Percentiles rank a stretch among this genome's conserved stretches.
These are phyloP conservation scores for Chaetorhynchus papuensis DNA, from an alignment of 2,113 vertebrate genomes.

Conservation along the genomic window DNA sequence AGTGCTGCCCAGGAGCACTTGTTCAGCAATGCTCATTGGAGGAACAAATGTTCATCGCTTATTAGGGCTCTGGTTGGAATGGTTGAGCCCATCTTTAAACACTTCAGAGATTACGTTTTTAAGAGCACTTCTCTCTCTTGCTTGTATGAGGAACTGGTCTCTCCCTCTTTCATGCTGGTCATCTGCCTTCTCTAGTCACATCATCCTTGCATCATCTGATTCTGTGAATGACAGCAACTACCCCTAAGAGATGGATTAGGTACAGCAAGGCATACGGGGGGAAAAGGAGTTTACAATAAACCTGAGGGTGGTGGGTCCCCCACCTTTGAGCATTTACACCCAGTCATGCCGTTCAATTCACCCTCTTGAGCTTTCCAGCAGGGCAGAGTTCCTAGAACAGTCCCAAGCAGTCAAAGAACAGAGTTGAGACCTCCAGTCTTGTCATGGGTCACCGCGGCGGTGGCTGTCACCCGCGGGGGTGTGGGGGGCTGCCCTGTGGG, in stretches of 20 bases:
- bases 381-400: not conserved
- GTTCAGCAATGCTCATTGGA: not conserved
- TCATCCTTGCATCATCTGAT: not conserved
- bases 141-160: not conserved
- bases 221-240: not conserved
- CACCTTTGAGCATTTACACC: not conserved
- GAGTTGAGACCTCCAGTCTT: not conserved
- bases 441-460: fast-evolving
- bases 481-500: not conserved
- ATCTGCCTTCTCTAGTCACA: not conserved
- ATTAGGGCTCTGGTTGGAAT: not conserved
- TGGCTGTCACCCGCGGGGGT: conserved; percentile 28
- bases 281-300: not conserved
- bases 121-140: not conserved
- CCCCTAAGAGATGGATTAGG: not conserved
- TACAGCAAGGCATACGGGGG: not conserved
- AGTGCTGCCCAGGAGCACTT: not conserved
- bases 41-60: not conserved
- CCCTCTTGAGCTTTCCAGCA: not conserved
- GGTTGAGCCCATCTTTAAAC: not conserved
- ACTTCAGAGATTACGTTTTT: not conserved
- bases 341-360: not conserved
- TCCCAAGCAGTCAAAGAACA: not conserved
- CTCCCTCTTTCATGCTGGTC: not conserved
- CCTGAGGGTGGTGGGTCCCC: not conserved